Base-by-base conservation (phyloP, 2,113 vertebrate species). In the Gila orcuttii region DNA sequence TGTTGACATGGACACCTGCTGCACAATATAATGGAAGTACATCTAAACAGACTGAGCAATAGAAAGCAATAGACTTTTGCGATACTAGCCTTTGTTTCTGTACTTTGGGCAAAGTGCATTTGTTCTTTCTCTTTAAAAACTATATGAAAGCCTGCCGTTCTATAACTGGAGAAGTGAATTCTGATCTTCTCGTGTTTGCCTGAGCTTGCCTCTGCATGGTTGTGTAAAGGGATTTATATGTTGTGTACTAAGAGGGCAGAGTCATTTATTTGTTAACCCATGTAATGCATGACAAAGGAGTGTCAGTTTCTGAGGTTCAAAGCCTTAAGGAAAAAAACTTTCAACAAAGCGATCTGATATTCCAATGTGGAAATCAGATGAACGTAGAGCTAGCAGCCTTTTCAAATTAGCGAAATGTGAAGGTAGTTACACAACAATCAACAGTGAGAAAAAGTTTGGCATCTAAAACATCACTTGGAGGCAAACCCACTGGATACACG, bases 151-250 rank as follows among this genome's bases (percentile, higher is more conserved):
- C 17, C 33, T 50, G 33, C 25, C 31, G 12, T 28, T 33, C 31
- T 25, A 17, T 62, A 64, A 36, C 60, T 52, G 23, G 12, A 7
- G 57, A 31, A 64, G 9, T 52, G 68, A 42, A 64, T 82, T 88
- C 90, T 90, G 85, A 93, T 92, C 92, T 87, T 55, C 84, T 87
- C 12, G 21, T 84, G 88, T 93, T 90, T 89, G 90, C 89, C 90
- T 88, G 42, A 85, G 89, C 90, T 90, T 92, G 90, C 88, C 90
- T 88, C 33, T 68, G 47, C 4, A 4, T 78, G 59, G 50, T 64
- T 78, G 74, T 19, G 45, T 47, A 28, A 69, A 71, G 73, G 73
- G 77, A 75, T 88, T 86, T 86, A 42, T 42, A 64, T 17, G 23
- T 55, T 90, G 68, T 88, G 79, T 88, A 79, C 85, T 36, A 71